Base-by-base conservation (phyloP, 2,797 vertebrate genomes). In the Cephalopachus bancanus region DNA sequence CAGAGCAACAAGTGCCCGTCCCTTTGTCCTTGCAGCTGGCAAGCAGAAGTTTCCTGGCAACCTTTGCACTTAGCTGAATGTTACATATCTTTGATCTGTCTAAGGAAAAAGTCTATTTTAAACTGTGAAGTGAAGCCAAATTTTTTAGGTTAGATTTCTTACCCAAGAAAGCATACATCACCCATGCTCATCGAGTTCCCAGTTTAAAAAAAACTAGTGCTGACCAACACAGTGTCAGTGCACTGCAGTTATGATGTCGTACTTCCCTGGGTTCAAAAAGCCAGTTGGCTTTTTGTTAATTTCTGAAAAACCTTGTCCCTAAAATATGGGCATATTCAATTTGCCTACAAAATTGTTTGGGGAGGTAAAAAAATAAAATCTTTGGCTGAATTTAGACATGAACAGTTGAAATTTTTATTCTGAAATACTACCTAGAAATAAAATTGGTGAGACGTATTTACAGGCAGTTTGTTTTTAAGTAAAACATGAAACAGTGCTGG, bases 101-200 rank as follows among this genome's bases (percentile, higher is more conserved):
- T 64, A 74, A 95, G 93, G 95, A 74, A 89, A 93, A 95, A 62
- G 81, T 96, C 97, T 96, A 71, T 96, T 97, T 97, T 96, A 87
- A 96, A 86, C 91, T 72, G 5, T 79, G 67, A 74, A 85, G 78
- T 51, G 74, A 83, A 81, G 96, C 88, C 81, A 79, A 2, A 11
- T 51, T 57, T 85, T 95, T 89, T 30, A 85, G 84, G 89, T 96
- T 88, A 64, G 81, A 74, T 83, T 55, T 94, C 57, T 92, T 59
- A 72, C 90, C 79, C 55, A 20, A 64, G 11, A 49, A 59, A 76
- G 84, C 59, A 16, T 15, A 26, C 5, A 15, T 37, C 24, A 26
- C 33, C 30, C 2, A 0, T 12, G 26, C 49, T 30, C 53, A 1
- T 7, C 14, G 15, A 2, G 22, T 33, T 83, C 65, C 65, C 81